Conservation (phyloP, 1,140 invertebrate species). For the Pentalonia nigronervosa region DNA sequence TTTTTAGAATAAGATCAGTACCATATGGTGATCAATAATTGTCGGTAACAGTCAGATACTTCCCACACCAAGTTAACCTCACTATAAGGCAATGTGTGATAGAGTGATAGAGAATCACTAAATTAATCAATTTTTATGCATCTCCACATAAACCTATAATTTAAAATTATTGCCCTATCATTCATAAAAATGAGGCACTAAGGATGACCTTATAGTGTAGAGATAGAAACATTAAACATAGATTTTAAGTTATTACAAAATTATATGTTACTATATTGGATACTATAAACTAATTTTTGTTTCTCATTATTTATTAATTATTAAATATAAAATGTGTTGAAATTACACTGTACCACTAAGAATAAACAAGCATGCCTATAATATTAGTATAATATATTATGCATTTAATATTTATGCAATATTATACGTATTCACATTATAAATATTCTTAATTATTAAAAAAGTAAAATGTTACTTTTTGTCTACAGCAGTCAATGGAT, state of each 20-base stretch:
- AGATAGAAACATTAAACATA: neutral
- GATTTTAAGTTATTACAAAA: neutral
- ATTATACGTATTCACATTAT: neutral
- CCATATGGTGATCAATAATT: too few relatives aligned
- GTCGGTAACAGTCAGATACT: too few relatives aligned
- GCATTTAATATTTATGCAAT: neutral
- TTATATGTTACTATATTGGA: neutral
- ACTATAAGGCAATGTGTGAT: too few relatives aligned
- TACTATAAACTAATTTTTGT: neutral
- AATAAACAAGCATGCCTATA: neutral
- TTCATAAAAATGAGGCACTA: neutral
- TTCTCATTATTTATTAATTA: neutral
- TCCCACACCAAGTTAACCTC: too few relatives aligned
- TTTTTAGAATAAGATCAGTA: too few relatives aligned
- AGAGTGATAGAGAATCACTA: too few relatives aligned
- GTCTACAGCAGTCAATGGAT: slow-evolving; percentile 67
- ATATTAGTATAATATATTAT: neutral
- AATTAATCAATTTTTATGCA: neutral
- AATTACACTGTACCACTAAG: neutral
- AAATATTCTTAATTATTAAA: neutral
- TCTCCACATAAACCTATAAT: neutral
- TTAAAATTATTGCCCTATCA: neutral
- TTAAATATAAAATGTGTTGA: neutral
- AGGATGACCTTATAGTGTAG: neutral
- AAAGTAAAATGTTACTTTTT: slow-evolving; percentile 66